Conservation (phyloP, 2,113 vertebrate genomes). For the Paracyprichromis sp. region DNA sequence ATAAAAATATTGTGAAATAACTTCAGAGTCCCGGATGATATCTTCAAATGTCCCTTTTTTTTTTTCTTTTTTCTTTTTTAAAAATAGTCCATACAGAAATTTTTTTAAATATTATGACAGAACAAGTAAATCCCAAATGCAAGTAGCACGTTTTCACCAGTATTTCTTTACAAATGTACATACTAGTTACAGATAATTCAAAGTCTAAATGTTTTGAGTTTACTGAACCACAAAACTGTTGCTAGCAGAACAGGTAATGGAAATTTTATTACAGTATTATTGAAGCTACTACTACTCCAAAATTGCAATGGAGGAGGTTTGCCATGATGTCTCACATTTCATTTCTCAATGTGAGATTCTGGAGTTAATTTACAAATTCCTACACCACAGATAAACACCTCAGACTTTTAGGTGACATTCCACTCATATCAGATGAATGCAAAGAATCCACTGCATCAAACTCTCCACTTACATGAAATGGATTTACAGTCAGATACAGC, state of each 20-base stretch:
- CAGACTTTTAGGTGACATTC: not conserved
- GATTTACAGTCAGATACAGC: not conserved
- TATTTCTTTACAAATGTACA: not conserved
- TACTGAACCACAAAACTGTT: not conserved
- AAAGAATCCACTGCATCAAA: not conserved
- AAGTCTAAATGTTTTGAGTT: not conserved
- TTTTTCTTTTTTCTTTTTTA: rapidly evolving
- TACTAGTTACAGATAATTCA: not conserved
- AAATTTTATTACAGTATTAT: not conserved
- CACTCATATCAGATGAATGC: not conserved
- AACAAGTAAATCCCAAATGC: not conserved
- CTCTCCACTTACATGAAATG: not conserved
- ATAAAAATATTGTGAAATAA: not conserved
- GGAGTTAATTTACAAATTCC: not conserved
- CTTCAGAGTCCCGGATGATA: not conserved
- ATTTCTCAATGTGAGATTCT: not conserved
- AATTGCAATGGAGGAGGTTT: not conserved
- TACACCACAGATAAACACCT: not conserved
- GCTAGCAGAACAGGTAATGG: not conserved
- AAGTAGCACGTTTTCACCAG: not conserved
- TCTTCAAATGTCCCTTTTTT: not conserved
- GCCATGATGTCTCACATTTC: not conserved
- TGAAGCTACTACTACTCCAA: not conserved
- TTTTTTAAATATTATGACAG: not conserved
- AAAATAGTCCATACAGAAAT: not conserved